Evolutionary conservation across 2,888 invertebrate species (phyloP).

Genomic region (Seladonia tumulorum): DNA sequence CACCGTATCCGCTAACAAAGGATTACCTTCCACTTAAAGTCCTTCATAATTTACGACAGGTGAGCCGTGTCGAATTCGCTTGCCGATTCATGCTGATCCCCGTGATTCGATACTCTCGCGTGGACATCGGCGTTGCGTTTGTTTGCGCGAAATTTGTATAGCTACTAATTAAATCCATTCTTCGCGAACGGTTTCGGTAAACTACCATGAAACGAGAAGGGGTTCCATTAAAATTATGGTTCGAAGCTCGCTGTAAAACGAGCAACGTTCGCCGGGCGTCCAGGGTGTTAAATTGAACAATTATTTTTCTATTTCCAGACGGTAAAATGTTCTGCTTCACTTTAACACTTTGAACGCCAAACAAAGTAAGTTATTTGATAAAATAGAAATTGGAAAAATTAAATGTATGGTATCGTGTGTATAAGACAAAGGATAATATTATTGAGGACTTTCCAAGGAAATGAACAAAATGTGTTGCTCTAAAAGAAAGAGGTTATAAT

Average conservation of each 20-base stretch:
- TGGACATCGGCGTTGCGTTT: neutral
- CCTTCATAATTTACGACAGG: slow-evolving; percentile 31
- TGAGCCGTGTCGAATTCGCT: neutral
- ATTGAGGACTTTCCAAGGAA: too few relatives aligned
- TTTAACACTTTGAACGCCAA: too few relatives aligned
- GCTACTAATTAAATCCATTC: neutral
- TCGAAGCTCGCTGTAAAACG: too few relatives aligned
- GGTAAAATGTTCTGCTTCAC: too few relatives aligned
- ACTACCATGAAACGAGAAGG: neutral
- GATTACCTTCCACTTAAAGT: slow-evolving; percentile 34
- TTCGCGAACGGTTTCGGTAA: neutral
- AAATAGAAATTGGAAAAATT: too few relatives aligned
- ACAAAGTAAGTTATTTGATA: too few relatives aligned
- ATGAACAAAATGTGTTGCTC: too few relatives aligned
- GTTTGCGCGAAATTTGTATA: neutral
- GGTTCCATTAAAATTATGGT: neutral
- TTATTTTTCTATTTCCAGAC: too few relatives aligned
- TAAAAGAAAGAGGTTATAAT: too few relatives aligned
- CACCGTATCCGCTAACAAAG: slow-evolving; percentile 30
- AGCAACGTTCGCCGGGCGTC: too few relatives aligned
- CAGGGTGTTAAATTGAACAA: neutral
- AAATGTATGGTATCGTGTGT: too few relatives aligned
- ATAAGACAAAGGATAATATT: too few relatives aligned
- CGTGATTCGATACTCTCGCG: neutral
- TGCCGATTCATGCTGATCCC: neutral